Conservation (phyloP, 35 echinoderm and acorn worm genomes). For the Ophioderma brevispina region DNA sequence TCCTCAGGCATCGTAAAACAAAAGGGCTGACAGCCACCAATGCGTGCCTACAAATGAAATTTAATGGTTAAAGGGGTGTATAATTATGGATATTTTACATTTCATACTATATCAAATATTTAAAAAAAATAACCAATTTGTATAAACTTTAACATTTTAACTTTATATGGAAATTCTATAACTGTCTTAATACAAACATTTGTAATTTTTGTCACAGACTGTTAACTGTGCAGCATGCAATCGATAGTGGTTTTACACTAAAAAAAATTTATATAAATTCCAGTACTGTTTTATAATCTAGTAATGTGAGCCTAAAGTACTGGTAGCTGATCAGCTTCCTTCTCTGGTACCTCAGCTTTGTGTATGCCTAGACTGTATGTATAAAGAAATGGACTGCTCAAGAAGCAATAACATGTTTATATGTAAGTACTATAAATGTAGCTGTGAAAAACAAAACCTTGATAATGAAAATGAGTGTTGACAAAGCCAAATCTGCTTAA, state of each 20-base stretch:
- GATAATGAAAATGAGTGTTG: neutral
- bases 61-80: neutral
- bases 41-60: neutral
- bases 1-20: neutral
- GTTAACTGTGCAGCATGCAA: neutral
- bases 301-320: neutral
- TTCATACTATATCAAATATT: neutral
- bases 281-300: constrained; percentile 14
- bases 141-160: constrained; percentile 1
- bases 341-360: neutral
- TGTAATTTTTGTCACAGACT: neutral
- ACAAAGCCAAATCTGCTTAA: neutral
- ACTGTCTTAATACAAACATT: neutral
- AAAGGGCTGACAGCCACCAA: neutral
- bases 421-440: neutral
- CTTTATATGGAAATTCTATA: constrained; percentile 6
- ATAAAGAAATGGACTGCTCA: neutral
- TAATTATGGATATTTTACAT: neutral
- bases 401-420: neutral
- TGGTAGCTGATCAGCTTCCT: too few relatives aligned
- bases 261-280: neutral
- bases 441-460: neutral
- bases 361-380: neutral
- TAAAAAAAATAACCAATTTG: neutral
- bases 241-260: neutral